Evolutionary conservation across 1,140 invertebrate genomes (phyloP).

Genomic region (Plectus sambesii): DNA sequence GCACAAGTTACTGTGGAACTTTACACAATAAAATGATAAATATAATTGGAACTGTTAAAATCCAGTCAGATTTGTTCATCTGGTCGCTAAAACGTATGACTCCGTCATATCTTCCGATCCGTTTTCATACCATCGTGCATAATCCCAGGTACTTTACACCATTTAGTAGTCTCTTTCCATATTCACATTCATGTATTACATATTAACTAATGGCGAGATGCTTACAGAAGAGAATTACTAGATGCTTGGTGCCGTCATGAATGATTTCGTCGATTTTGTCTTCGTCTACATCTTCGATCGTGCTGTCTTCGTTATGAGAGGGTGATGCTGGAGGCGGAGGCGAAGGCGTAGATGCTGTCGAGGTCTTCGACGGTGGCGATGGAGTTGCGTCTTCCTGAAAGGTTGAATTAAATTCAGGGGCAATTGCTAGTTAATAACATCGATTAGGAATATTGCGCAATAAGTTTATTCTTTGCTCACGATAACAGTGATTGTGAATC

Average conservation of each 20-base stretch:
- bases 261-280: conserved; percentile 45
- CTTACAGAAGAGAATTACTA: conserved; percentile 45
- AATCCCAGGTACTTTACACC: neutral
- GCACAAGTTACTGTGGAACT: too few relatives aligned
- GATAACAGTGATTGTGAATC: too few relatives aligned
- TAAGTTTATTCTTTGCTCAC: too few relatives aligned
- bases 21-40: too few relatives aligned
- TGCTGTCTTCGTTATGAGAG: conserved; percentile 35
- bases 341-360: too few relatives aligned
- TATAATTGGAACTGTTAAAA: neutral
- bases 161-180: neutral
- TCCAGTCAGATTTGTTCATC: neutral
- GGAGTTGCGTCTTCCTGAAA: too few relatives aligned
- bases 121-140: neutral
- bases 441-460: too few relatives aligned
- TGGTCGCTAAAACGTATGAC: neutral
- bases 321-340: too few relatives aligned
- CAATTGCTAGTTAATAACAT: too few relatives aligned
- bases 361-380: too few relatives aligned
- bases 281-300: conserved; percentile 45
- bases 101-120: neutral
- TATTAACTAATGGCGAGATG: too few relatives aligned
- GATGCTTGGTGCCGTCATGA: conserved; percentile 38
- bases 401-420: too few relatives aligned
- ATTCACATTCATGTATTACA: neutral